Evolutionary conservation across 2,888 invertebrate species (phyloP), one percentile per base, ranked within the genome.

Genomic region (Crematogaster levior): DNA sequence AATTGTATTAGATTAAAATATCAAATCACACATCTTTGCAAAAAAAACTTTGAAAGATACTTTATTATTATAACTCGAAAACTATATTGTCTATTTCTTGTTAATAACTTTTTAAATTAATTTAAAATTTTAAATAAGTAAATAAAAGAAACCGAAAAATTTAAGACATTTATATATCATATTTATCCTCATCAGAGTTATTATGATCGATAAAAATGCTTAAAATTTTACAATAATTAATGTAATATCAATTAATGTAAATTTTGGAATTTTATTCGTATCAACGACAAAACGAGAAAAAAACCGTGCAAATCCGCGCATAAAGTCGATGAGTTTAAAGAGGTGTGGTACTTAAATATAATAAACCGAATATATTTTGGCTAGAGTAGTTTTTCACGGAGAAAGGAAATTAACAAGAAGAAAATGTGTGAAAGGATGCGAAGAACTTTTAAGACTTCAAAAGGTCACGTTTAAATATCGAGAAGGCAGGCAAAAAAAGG

Each of bases 301-400:
- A 81, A 85, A 86, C 79, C 83, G 82, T 86, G 84, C 83, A 85
- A 89, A 86, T 82, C 77, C 85, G 72, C 84, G 84, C 81, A 83
- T 84, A 85, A 89, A 51, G 66, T 72, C 70, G 84, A 65, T 82
- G 84, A 81, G 83, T 65, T 90, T 88, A 88, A 89, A 89, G 81
- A 85, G 72, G 79, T 73, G 82, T 74, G 84, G 84, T 85, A 63
- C 85, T 89, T 86, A 85, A 90, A 85, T 90, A 86, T 85, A 88
- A n/a, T n/a, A n/a, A n/a, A n/a, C 84, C 85, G 85, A 89, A 89
- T 89, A n/a, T n/a, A n/a, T n/a, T 89, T 90, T 83, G 88, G 85
- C 37, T 58, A 66, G 83, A 90, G 86, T 83, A 84, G 80, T 37
- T 61, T 86, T 89, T 81, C 12, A 88, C 30, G 72, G 63, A 88